Evolutionary conservation across 2,888 invertebrate species (phyloP).

Genomic region (Thalpophila matura): DNA sequence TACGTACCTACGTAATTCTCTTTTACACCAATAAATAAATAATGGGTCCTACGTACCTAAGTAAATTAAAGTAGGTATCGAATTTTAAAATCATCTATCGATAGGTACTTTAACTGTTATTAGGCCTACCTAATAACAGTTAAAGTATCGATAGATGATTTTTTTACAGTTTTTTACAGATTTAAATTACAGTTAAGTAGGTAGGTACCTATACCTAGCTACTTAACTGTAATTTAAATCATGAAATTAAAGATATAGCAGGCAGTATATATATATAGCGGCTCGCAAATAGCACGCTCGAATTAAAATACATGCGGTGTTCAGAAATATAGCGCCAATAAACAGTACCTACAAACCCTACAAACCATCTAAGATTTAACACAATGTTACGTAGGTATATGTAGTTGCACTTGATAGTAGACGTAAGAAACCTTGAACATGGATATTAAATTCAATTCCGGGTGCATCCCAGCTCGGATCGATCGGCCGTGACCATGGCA

Average conservation of each 20-base stretch:
- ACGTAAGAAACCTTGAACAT: constrained; percentile 65
- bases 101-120: too few species aligned
- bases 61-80: constrained; percentile 8
- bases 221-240: too few species aligned
- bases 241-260: too few species aligned
- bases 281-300: constrained; percentile 23
- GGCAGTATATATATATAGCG: neutral
- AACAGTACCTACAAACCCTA: neutral
- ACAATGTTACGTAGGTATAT: constrained; percentile 15
- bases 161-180: too few species aligned
- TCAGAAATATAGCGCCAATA: constrained; percentile 9
- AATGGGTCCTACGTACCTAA: neutral
- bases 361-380: constrained; percentile 10
- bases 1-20: constrained; percentile 16
- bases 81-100: neutral
- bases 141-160: too few species aligned
- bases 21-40: constrained; percentile 4
- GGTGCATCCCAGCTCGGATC: constrained; percentile 81
- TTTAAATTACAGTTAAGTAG: too few species aligned
- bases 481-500: constrained; percentile 89
- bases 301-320: constrained; percentile 21
- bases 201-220: too few species aligned
- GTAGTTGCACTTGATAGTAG: constrained; percentile 47
- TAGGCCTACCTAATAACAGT: too few species aligned
- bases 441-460: constrained; percentile 72